Percentiles rank a stretch among this genome's conserved stretches.
These are phyloP conservation scores for Drosophila phalerata DNA, from an alignment of 2,888 invertebrate species.

Conservation along the genomic window DNA sequence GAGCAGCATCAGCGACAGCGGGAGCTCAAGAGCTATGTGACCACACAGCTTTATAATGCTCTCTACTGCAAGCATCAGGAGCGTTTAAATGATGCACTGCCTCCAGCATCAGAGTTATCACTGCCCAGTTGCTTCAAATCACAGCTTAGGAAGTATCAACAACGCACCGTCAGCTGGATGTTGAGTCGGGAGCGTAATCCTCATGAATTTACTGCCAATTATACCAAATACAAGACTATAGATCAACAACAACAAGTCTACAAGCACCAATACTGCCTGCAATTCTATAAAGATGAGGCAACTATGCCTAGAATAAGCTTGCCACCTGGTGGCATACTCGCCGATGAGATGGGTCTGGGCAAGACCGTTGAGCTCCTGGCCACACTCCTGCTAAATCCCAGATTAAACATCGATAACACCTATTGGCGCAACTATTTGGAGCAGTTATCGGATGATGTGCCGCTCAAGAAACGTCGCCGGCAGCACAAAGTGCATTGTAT, in stretches of 20 bases:
- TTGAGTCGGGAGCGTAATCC: slow-evolving; percentile 86
- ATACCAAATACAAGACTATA: slow-evolving; percentile 53
- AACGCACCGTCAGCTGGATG: slow-evolving; percentile 90
- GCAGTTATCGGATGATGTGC: slow-evolving; percentile 28
- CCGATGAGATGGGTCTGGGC: slow-evolving; percentile 93
- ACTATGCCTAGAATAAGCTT: slow-evolving; percentile 56
- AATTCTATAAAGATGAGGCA: slow-evolving; percentile 49
- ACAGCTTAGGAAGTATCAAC: slow-evolving; percentile 88
- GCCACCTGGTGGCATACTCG: slow-evolving; percentile 90
- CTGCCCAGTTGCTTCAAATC: slow-evolving; percentile 86
- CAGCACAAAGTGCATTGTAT: slow-evolving; percentile 79
- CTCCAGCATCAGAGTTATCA: neutral
- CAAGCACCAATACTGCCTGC: slow-evolving; percentile 78
- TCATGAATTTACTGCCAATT: slow-evolving; percentile 53
- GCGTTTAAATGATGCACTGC: neutral
- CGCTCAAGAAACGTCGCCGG: slow-evolving; percentile 31
- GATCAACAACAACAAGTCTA: slow-evolving; percentile 59
- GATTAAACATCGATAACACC: slow-evolving; percentile 1
- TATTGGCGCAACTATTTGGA: slow-evolving; percentile 49
- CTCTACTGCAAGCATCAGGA: slow-evolving; percentile 62
- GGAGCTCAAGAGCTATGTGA: slow-evolving; percentile 77
- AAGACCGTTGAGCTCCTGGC: slow-evolving; percentile 92
- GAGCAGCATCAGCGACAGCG: slow-evolving; percentile 51
- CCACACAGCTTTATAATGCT: slow-evolving; percentile 76
- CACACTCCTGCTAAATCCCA: slow-evolving; percentile 87